A percentile compares a stretch with the other conserved stretches of the same genome.
phyloP scores from a whole-genome alignment of 2,888 invertebrate species.

The Drosophila subquinaria region DNA sequence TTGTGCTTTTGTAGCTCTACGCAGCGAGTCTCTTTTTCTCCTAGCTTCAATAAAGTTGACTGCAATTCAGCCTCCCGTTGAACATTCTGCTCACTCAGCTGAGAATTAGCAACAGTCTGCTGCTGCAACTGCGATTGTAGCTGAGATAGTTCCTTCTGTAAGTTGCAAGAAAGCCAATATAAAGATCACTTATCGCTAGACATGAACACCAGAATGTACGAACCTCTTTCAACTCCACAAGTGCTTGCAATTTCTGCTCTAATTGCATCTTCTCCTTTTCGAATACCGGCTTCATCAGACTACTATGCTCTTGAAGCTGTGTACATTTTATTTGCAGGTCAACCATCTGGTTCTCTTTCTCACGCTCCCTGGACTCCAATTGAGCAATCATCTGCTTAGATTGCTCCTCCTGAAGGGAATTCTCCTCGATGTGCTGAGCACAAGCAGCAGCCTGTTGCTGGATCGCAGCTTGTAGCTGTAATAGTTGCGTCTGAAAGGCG shows the following conservation, averaged over 20 bases:
- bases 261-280: conserved; percentile 1
- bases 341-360: background rate
- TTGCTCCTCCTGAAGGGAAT: background rate
- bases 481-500: conserved; percentile 4
- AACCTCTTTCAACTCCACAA: conserved; percentile 5
- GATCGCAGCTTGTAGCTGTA: background rate
- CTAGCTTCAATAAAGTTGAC: background rate
- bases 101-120: background rate
- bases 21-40: background rate
- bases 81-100: background rate
- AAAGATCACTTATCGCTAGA: background rate
- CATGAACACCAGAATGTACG: background rate
- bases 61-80: background rate
- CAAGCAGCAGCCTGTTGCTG: background rate
- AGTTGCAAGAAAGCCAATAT: background rate
- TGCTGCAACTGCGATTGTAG: background rate
- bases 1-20: conserved; percentile 7
- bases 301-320: background rate
- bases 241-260: background rate
- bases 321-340: background rate
- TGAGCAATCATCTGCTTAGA: background rate
- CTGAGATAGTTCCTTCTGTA: conserved; percentile 10
- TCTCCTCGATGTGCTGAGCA: background rate
- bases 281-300: background rate
- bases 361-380: background rate